Evolutionary conservation across 1,140 invertebrate genomes (phyloP).

Genomic region (Trachelipus rathkii): DNA sequence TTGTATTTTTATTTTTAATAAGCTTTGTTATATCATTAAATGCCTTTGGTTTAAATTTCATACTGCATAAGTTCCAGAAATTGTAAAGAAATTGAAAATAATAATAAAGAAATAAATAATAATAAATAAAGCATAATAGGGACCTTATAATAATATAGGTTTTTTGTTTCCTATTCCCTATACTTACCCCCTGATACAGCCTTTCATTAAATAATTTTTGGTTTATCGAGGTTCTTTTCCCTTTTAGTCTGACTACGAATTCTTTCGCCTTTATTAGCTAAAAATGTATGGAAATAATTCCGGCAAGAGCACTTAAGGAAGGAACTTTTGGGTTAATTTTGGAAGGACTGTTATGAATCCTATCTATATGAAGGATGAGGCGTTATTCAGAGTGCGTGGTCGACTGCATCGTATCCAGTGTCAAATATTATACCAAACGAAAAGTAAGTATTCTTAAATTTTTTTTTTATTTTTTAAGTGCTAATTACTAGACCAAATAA

Average conservation of each 20-base stretch:
- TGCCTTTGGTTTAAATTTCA: not conserved
- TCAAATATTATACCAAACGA: conserved; percentile 51
- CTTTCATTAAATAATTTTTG: conserved; percentile 19
- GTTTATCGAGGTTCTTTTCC: not conserved
- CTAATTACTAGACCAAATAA: too few species aligned
- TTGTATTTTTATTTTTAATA: conserved; percentile 41
- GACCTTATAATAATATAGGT: too few species aligned
- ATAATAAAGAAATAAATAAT: too few species aligned
- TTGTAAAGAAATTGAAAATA: too few species aligned
- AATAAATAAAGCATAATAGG: too few species aligned
- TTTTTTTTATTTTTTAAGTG: too few species aligned
- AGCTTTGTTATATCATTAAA: conserved; percentile 7
- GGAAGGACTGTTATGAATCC: conserved; percentile 69
- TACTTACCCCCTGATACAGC: not conserved
- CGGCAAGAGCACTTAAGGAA: conserved; percentile 72
- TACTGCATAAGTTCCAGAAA: too few species aligned
- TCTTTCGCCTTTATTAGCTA: conserved; percentile 63
- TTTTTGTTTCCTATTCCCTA: too few species aligned
- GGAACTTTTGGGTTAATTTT: conserved; percentile 77
- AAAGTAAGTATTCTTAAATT: conserved; percentile 33
- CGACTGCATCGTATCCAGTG: conserved; percentile 59
- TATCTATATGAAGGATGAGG: conserved; percentile 65
- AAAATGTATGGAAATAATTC: conserved; percentile 77
- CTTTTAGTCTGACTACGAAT: conserved; percentile 24
- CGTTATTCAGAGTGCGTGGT: conserved; percentile 79